Evolutionary conservation across 2,797 vertebrate genomes (phyloP), one percentile per base, ranked within the genome.

Genomic region (Tamandua tetradactyla): DNA sequence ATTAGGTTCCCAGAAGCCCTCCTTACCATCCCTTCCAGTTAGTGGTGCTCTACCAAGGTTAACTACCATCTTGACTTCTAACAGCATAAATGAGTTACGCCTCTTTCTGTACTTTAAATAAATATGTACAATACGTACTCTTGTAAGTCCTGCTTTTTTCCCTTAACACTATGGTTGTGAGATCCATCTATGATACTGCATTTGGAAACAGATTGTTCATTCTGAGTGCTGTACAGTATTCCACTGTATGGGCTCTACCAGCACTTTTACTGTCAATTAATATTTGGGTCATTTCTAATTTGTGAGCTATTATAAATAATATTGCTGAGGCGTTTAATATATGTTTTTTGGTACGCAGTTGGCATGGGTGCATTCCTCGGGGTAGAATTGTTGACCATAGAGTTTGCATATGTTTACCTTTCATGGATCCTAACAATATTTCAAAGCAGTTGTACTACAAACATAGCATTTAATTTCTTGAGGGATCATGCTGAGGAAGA

Each of bases 281-380:
- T n/a, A 94, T 89, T 52, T 32, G 27, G 13, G 12, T 66, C 44
- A 27, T 76, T 89, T 95, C 57, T 55, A 66, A 22, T 47, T 89
- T 84, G 81, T 55, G 32, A 10, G 27, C 64, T 79, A 76, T 25
- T 68, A 75, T 59, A 40, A 82, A 74, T 47, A 89, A 40, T 18
- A n/a, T 76, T 91, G 55, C 27, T 80, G 64, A 92, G 30, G 3
- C 47, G 35, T 93, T 95, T 81, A 85, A 91, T 22, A 80, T 25
- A 8, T 66, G 37, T 35, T 44, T 79, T 94, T 88, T 88, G 68
- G 61, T 49, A 74, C 49, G 74, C 13, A 71, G 49, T 49, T 69
- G 62, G 68, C 22, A 76, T 23, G 59, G 35, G 66, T 59, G 37
- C 71, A 94, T 78, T 81, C 17, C 42, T 68, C 87, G 74, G 75